Evolutionary conservation across 2,797 vertebrate species (phyloP), one percentile per base, ranked within the genome.

Genomic region (Acipenser transmontanus): DNA sequence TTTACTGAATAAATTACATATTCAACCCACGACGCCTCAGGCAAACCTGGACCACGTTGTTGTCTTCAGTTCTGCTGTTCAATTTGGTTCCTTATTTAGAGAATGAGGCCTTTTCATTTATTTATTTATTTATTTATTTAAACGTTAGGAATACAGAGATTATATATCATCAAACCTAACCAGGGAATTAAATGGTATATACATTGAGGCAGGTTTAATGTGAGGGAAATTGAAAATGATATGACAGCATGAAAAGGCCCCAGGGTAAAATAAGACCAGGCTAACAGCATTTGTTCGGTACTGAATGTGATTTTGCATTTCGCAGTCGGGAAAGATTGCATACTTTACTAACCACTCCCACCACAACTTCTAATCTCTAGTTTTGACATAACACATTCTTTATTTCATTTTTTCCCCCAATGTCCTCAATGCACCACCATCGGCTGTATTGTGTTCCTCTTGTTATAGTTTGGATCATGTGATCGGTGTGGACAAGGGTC

Each of bases 1-100:
- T 56, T 66, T 47, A 71, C 10, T 68, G 56, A 69, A 66, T 59
- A 52, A 49, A 68, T 54, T 61, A 64, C 50, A 65, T 34, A 48
- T 52, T 7, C 20, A 11, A 8, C 1, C 48, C 59, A 47, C 59
- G 52, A n/a, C 59, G 54, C 54, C 52, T 9, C 9, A 17, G 64
- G 52, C 12, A 49, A 13, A 65, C 64, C 14, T 48, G 7, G 52
- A 51, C 47, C 49, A 34, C 34, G 3, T 34, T 34, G 34, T 34
- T 34, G 2, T 34, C 4, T 34, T 9, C 20, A 14, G 2, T 57
- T 57, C 14, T 57, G 54, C 54, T n/a, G 12, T n/a, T 57, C 54
- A 57, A 6, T 57, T n/a, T 6, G 54, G 54, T n/a, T 34, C 34
- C 34, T 34, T 34, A 34, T 34, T 34, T 34, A 57, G 12, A n/a